Evolutionary conservation across 2,797 vertebrate species (phyloP).

Genomic region (Pempheris klunzingeri): DNA sequence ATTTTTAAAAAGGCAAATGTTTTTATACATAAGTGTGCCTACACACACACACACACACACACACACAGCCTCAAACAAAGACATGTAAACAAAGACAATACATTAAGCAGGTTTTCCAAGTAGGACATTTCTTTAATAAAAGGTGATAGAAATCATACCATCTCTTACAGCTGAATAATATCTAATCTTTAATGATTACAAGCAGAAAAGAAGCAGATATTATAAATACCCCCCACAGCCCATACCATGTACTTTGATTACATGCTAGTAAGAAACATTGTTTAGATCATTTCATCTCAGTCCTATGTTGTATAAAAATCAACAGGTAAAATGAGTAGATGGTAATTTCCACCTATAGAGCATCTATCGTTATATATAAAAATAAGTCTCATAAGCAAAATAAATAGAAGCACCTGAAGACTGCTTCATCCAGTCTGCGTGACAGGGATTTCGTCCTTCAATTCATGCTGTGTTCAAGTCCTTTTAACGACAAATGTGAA

Average conservation of each 20-base stretch:
- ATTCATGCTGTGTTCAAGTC: conserved; percentile 60
- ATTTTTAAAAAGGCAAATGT: not conserved
- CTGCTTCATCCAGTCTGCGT: conserved; percentile 52
- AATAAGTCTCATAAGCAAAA: conserved; percentile 83
- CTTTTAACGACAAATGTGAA: conserved; percentile 47
- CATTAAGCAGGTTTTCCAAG: conserved; percentile 28
- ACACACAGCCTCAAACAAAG: no score
- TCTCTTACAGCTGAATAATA: conserved; percentile 56
- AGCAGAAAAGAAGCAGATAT: conserved; percentile 64
- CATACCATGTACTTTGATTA: conserved; percentile 58
- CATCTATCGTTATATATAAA: conserved; percentile 78
- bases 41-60: not conserved
- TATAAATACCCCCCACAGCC: conserved; percentile 79
- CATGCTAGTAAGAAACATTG: conserved; percentile 52
- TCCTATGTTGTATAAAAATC: conserved; percentile 73
- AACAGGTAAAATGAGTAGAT: conserved; percentile 62
- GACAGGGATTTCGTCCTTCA: conserved; percentile 68
- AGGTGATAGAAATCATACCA: conserved; percentile 52
- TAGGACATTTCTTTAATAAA: conserved; percentile 71
- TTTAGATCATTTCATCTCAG: conserved; percentile 41
- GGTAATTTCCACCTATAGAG: conserved; percentile 57
- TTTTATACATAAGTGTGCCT: not conserved
- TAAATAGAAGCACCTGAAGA: conserved; percentile 84
- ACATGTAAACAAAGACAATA: conserved; percentile 5
- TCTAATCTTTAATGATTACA: conserved; percentile 56